phyloP scores from a whole-genome alignment of 2,113 vertebrate species.

The Setophaga kirtlandii region DNA sequence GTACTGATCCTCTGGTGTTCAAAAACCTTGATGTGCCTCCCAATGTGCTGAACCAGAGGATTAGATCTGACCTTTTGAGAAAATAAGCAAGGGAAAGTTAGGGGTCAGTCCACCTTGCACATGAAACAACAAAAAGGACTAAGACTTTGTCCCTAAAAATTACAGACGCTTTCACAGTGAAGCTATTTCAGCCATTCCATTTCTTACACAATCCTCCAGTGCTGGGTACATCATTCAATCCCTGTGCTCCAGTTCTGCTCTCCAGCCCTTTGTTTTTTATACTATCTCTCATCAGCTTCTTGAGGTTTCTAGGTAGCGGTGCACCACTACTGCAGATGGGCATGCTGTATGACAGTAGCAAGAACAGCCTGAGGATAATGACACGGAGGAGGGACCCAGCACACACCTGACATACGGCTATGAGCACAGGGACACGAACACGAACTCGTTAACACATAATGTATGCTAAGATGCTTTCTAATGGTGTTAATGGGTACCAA shows the following conservation, averaged over 20 bases:
- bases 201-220: background rate
- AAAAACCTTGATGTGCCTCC: background rate
- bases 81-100: background rate
- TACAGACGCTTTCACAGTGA: background rate
- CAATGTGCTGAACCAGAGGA: background rate
- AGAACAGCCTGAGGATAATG: background rate
- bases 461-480: background rate
- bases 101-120: background rate
- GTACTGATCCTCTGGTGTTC: background rate
- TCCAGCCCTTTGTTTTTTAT: background rate
- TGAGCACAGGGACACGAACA: background rate
- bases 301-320: background rate
- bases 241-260: background rate
- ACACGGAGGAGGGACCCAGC: background rate
- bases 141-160: background rate
- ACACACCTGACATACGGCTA: background rate
- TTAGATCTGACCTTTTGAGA: background rate
- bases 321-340: background rate
- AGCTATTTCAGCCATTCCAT: background rate
- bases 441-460: background rate
- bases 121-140: background rate
- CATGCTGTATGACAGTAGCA: accelerated
- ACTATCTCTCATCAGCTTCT: background rate
- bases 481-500: background rate
- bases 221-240: background rate